Evolutionary conservation across 1,140 invertebrate species (phyloP).

Genomic region (Ceratina japonica): DNA sequence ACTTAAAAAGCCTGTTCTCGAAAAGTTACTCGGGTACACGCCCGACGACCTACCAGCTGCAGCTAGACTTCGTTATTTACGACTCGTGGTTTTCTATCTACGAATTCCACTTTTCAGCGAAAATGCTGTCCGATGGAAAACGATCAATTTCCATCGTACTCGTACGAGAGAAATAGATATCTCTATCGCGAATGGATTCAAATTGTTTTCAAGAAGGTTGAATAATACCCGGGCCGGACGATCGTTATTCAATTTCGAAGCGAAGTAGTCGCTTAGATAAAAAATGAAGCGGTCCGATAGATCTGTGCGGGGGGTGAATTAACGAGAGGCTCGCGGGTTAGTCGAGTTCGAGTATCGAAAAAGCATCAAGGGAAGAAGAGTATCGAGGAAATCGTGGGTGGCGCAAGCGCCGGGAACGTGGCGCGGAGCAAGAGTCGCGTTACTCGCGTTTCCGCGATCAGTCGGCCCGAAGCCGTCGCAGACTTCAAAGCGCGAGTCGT

Average conservation of each 20-base stretch:
- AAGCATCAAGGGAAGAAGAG: constrained; percentile 12
- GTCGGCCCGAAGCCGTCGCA: constrained; percentile 70
- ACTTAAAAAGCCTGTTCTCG: background rate
- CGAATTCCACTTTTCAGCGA: no score
- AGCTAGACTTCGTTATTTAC: no score
- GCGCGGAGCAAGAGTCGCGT: constrained; percentile 47
- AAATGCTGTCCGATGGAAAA: no score
- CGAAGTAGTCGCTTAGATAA: background rate
- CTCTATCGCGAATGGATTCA: no score
- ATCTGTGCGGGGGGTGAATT: constrained; percentile 14
- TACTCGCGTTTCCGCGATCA: constrained; percentile 60
- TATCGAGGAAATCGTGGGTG: constrained; percentile 21
- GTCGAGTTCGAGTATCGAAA: constrained; percentile 9
- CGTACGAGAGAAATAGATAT: no score
- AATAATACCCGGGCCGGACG: no score
- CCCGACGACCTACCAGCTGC: constrained; percentile 4
- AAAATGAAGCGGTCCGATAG: background rate
- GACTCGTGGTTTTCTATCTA: no score
- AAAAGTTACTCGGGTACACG: constrained; percentile 14
- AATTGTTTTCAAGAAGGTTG: no score
- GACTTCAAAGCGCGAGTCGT: constrained; percentile 50
- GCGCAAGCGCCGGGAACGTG: constrained; percentile 52
- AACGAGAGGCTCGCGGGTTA: background rate
- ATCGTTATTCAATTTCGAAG: background rate
- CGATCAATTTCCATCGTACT: no score